These are phyloP conservation scores for Calliphora vomitoria DNA, from an alignment of 2,888 invertebrate species.

Conservation along the genomic window DNA sequence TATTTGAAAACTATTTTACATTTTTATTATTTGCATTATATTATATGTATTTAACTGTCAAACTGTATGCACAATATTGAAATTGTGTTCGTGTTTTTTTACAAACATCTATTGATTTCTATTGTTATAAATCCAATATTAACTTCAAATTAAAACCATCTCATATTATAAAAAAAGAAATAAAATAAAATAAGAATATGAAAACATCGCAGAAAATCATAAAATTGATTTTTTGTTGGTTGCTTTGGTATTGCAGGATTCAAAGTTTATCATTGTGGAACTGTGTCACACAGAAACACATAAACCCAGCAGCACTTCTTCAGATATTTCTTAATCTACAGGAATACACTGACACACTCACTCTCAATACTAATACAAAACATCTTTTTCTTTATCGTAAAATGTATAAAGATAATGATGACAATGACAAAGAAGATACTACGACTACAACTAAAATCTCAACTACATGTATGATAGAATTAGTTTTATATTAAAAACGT, in stretches of 20 bases:
- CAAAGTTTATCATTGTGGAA: slow-evolving; percentile 23
- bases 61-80: not conserved
- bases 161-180: not conserved
- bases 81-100: not conserved
- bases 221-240: not conserved
- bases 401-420: slow-evolving; percentile 41
- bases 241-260: not conserved
- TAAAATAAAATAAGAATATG: not conserved
- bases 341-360: not conserved
- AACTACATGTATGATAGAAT: slow-evolving; percentile 25
- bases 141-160: not conserved
- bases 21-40: not conserved
- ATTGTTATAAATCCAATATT: slow-evolving; percentile 15
- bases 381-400: slow-evolving; percentile 36
- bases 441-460: not conserved
- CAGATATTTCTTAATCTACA: not conserved
- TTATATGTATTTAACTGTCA: not conserved
- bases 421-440: slow-evolving; percentile 19
- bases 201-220: slow-evolving; percentile 16
- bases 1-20: not conserved
- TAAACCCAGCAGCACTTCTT: not conserved
- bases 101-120: not conserved
- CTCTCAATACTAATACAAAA: slow-evolving; percentile 10
- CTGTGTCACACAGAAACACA: not conserved
- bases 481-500: slow-evolving; percentile 44